A percentile compares a stretch with the other conserved stretches of the same genome.
Evolutionary conservation across 2,113 vertebrate genomes (phyloP).

Genomic region (Microcebus griseorufus): DNA sequence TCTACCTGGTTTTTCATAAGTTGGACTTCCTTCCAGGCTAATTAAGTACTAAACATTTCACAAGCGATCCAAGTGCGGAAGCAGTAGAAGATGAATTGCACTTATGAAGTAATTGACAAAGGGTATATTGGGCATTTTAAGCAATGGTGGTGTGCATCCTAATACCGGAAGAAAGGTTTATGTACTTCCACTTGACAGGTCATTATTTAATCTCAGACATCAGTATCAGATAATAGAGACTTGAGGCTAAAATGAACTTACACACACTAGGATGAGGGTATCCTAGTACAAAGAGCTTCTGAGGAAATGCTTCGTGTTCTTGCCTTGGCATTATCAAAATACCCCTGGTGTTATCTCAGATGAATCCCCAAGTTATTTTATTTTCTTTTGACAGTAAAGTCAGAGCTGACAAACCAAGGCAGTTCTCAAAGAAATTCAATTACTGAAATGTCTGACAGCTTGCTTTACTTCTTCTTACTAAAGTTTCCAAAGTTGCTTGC

Average conservation of each 20-base stretch:
- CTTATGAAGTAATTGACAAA: conserved; percentile 83
- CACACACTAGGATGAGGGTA: neutral
- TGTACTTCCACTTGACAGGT: conserved; percentile 78
- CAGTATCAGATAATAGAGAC: conserved; percentile 74
- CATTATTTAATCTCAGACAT: conserved; percentile 82
- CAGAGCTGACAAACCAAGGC: conserved; percentile 85
- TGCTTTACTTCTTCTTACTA: conserved; percentile 82
- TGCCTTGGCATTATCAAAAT: conserved; percentile 82
- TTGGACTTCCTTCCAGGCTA: conserved; percentile 85
- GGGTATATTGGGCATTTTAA: conserved; percentile 78
- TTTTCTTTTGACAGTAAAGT: conserved; percentile 86
- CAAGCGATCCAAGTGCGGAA: conserved; percentile 81
- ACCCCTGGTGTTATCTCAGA: conserved; percentile 79
- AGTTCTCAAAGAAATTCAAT: conserved; percentile 87
- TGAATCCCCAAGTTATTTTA: conserved; percentile 84
- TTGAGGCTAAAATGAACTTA: conserved; percentile 70
- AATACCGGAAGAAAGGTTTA: conserved; percentile 79
- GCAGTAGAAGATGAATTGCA: conserved; percentile 84
- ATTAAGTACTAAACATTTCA: conserved; percentile 88
- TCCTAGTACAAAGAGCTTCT: conserved; percentile 54
- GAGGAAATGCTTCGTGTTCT: conserved; percentile 77
- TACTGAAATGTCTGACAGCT: conserved; percentile 86
- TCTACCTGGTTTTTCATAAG: conserved; percentile 76
- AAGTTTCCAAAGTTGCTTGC: conserved; percentile 84
- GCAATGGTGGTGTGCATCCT: conserved; percentile 75